Evolutionary conservation across 2,113 vertebrate genomes (phyloP), one percentile per base, ranked within the genome.

Genomic region (Perca fluviatilis): DNA sequence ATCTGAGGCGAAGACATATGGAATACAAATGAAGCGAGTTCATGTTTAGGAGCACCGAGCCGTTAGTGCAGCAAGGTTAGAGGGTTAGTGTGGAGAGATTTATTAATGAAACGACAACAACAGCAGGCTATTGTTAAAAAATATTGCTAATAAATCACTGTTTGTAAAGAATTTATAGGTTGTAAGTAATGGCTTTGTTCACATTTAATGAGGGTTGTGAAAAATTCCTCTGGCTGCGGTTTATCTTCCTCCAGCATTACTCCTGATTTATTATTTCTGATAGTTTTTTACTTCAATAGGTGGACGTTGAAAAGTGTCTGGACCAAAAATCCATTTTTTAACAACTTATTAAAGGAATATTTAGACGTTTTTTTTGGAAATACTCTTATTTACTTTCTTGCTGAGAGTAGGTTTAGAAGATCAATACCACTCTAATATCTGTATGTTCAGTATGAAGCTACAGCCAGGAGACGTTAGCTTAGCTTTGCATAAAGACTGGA

Each of bases 61-160:
- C 33, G 27, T 73, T 79, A 25, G 21, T 71, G 65, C 53, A 3
- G 15, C 36, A 54, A 63, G 68, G 64, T 70, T 49, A 43, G 70
- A 70, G 11, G 49, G 74, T 74, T 61, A 54, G 58, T 36, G 2
- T 46, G 27, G 53, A 60, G 7, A 69, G 16, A 40, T 56, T 61
- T 74, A 36, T 80, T 60, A 77, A 71, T 60, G 65, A 77, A 61
- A 25, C 30, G 71, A 49, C 40, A 71, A 50, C 21, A 62, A 49
- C 70, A 60, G n/a, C 47, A 19, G 46, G n/a, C 9, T 43, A 1
- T 65, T n/a, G 21, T 11, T 27, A 33, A 21, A 16, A n/a, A 47
- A 10, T 57, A 12, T 9, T 43, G 43, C n/a, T 68, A 36, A 36
- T 64, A 14, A n/a, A 62, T 33, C 1, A 18, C 7, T 7, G 3